Evolutionary conservation across 2,888 invertebrate species (phyloP).

Genomic region (Mesoligia furuncula): DNA sequence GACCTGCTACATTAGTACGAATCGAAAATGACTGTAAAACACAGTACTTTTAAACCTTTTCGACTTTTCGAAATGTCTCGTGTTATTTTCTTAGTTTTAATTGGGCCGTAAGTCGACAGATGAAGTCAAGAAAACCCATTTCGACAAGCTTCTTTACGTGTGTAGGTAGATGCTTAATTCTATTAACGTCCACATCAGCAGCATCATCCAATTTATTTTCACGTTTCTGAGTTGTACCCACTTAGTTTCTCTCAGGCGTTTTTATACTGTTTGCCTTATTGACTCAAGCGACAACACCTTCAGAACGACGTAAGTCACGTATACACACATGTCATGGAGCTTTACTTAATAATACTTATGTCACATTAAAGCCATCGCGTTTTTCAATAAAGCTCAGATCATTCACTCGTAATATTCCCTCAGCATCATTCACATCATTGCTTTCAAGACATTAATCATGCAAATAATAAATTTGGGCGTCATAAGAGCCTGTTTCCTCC

Average conservation of each 20-base stretch:
- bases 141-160: not conserved
- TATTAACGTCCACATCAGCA: not conserved
- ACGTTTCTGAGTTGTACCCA: not conserved
- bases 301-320: conserved; percentile 1
- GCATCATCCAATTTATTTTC: not conserved
- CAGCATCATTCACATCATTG: conserved; percentile 32
- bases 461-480: conserved; percentile 64
- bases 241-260: not conserved
- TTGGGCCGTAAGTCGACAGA: not conserved
- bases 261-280: not conserved
- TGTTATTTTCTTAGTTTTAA: conserved; percentile 28
- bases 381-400: conserved; percentile 45
- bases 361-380: not conserved
- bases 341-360: conserved; percentile 6
- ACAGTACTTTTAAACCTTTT: conserved; percentile 10
- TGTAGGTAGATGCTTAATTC: not conserved
- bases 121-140: not conserved
- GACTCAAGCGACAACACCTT: not conserved
- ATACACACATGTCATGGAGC: not conserved
- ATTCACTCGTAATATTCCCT: conserved; percentile 25
- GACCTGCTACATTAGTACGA: not conserved
- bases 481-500: conserved; percentile 64
- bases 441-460: conserved; percentile 52
- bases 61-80: not conserved
- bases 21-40: not conserved